A percentile compares a stretch with the other conserved stretches of the same genome.
These are phyloP conservation scores for Lordiphosa andalusiaca DNA, from an alignment of 2,888 invertebrate genomes.

Conservation along the genomic window DNA sequence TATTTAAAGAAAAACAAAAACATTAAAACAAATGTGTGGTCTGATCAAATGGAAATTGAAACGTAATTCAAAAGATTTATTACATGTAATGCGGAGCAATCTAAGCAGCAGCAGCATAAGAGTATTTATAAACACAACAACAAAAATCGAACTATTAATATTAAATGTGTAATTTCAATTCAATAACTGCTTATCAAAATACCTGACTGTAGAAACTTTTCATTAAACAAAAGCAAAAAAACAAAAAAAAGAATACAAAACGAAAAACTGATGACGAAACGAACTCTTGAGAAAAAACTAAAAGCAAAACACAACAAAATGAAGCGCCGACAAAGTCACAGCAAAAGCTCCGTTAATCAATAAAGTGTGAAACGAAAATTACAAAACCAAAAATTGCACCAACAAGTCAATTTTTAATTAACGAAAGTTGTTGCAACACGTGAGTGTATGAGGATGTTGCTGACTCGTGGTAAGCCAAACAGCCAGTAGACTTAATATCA, in stretches of 20 bases:
- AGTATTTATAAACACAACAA: conserved; percentile 39
- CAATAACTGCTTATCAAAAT: conserved; percentile 78
- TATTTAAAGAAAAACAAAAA: conserved; percentile 16
- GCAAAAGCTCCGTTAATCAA: conserved; percentile 43
- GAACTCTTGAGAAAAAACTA: conserved; percentile 36
- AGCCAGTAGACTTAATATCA: too few species aligned
- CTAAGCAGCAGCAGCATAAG: conserved; percentile 47
- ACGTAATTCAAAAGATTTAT: conserved; percentile 40
- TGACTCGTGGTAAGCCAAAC: too few species aligned
- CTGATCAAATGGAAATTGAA: conserved; percentile 40
- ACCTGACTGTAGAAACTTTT: conserved; percentile 78
- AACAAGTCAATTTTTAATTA: too few species aligned
- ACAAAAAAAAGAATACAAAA: conserved; percentile 20
- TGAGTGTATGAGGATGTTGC: too few species aligned
- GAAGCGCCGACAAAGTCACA: conserved; percentile 46
- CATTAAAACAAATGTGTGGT: conserved; percentile 24
- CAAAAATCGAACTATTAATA: conserved; percentile 48
- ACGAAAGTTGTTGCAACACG: too few species aligned
- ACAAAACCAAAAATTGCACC: conserved; percentile 2
- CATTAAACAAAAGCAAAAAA: conserved; percentile 45
- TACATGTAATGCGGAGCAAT: conserved; percentile 56
- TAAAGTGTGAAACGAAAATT: conserved; percentile 46
- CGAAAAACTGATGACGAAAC: conserved; percentile 40
- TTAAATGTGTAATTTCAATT: conserved; percentile 68
- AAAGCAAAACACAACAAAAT: conserved; percentile 28